Evolutionary conservation across 2,888 invertebrate species (phyloP), one percentile per base, ranked within the genome.

Genomic region (Latrodectus hesperus): DNA sequence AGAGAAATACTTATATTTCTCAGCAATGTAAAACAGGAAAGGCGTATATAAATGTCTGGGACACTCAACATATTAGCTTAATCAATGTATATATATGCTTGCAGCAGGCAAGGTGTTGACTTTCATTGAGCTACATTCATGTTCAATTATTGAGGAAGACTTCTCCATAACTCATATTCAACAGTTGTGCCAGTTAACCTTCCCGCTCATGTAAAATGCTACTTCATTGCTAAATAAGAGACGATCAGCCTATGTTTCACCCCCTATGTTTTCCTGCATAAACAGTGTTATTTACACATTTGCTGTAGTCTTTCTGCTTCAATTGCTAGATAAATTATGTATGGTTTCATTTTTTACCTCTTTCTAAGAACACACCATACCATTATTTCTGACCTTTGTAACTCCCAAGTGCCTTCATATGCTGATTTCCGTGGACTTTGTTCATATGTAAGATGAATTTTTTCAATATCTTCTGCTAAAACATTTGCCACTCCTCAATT

Each of bases 181-280:
- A 72, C 16, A 16, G 72, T 72, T 72, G n/a, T 72, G 11, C 3
- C 49, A 49, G 51, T 51, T 16, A 51, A 38, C 51, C 14, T 72
- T 72, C 2, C 6, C 12, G 51, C 72, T 51, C 26, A 72, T 72
- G 72, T 71, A 38, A 49, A 72, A 72, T 49, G 72, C 38, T 72
- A 49, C 8, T 49, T 72, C 72, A 72, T 14, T 49, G 72, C 72
- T 10, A 72, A 72, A 72, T 38, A 72, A 16, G 65, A 73, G 17
- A 53, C 17, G 22, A 73, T 52, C 53, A 52, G 22, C 17, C 1
- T 53, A 9, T 55, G 22, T 53, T 73, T 73, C 73, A 73, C n/a
- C 55, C 22, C 55, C 73, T 53, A 53, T 73, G 53, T 12, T 73
- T 53, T 73, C 53, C 53, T 17, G 73, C 73, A 73, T 73, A 73